phyloP scores from a whole-genome alignment of 2,888 invertebrate species.

The Tholera decimalis region DNA sequence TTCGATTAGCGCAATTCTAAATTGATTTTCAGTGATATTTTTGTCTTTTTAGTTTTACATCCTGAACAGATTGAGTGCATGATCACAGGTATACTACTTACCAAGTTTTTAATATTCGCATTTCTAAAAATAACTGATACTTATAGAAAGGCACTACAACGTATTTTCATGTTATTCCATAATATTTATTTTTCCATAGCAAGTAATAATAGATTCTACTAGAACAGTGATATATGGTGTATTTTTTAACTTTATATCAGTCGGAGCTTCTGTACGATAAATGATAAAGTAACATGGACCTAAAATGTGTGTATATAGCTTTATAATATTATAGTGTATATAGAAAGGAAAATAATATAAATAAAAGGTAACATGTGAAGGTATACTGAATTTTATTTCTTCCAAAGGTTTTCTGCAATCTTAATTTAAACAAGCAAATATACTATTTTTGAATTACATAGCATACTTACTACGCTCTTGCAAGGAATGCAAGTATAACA shows the following conservation, averaged over 20 bases:
- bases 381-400: conserved; percentile 34
- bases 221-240: conserved; percentile 58
- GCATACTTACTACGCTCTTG: too few species aligned
- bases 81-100: conserved; percentile 34
- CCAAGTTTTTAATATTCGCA: conserved; percentile 26
- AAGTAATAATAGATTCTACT: conserved; percentile 54
- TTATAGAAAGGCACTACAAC: conserved; percentile 34
- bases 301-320: conserved; percentile 88
- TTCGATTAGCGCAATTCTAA: conserved; percentile 31
- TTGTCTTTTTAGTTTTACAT: conserved; percentile 1
- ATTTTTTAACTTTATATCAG: conserved; percentile 62
- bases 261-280: conserved; percentile 65
- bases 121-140: conserved; percentile 20
- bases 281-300: conserved; percentile 83
- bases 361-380: conserved; percentile 74
- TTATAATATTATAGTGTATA: conserved; percentile 83
- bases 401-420: neutral
- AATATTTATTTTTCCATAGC: conserved; percentile 61
- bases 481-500: too few species aligned
- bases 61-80: neutral
- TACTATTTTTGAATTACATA: too few species aligned
- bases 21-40: conserved; percentile 19
- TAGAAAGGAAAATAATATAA: conserved; percentile 81
- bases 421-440: too few species aligned
- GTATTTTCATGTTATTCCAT: conserved; percentile 57